Conservation (phyloP, 2,888 invertebrate species). For the Boloria selene region DNA sequence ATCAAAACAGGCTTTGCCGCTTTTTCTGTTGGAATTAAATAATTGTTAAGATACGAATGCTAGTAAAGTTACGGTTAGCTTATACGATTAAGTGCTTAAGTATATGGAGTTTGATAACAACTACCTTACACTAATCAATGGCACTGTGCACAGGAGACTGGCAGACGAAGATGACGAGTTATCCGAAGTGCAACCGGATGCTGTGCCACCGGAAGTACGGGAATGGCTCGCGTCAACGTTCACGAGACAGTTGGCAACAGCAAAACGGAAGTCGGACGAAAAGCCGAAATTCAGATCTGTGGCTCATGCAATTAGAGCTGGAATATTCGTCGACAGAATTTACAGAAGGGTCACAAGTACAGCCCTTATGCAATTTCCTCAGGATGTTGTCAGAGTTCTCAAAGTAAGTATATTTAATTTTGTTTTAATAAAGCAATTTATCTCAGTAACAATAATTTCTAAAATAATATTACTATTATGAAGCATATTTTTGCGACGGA, state of each 20-base stretch:
- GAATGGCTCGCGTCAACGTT: slow-evolving; percentile 98
- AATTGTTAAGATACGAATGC: slow-evolving; percentile 23
- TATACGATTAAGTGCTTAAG: slow-evolving; percentile 24
- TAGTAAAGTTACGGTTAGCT: slow-evolving; percentile 39
- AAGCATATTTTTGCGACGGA: no score
- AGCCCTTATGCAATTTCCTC: slow-evolving; percentile 93
- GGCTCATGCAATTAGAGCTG: slow-evolving; percentile 97
- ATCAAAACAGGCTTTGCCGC: slow-evolving; percentile 32
- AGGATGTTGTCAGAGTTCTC: slow-evolving; percentile 91
- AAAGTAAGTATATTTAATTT: slow-evolving; percentile 84
- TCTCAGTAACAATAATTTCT: background rate
- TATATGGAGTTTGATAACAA: slow-evolving; percentile 5
- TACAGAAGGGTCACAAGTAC: slow-evolving; percentile 91
- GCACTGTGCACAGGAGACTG: slow-evolving; percentile 84
- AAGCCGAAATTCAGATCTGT: slow-evolving; percentile 96
- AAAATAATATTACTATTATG: no score
- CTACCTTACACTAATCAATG: slow-evolving; percentile 19
- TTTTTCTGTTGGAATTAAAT: slow-evolving; percentile 14
- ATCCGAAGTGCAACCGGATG: slow-evolving; percentile 97
- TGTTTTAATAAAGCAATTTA: background rate
- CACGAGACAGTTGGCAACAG: slow-evolving; percentile 92
- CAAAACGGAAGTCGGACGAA: slow-evolving; percentile 88
- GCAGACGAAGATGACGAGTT: slow-evolving; percentile 97
- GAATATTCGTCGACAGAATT: slow-evolving; percentile 97
- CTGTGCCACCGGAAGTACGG: slow-evolving; percentile 97